These are phyloP conservation scores for Plectus sambesii DNA, from an alignment of 1,140 invertebrate species.

Conservation along the genomic window DNA sequence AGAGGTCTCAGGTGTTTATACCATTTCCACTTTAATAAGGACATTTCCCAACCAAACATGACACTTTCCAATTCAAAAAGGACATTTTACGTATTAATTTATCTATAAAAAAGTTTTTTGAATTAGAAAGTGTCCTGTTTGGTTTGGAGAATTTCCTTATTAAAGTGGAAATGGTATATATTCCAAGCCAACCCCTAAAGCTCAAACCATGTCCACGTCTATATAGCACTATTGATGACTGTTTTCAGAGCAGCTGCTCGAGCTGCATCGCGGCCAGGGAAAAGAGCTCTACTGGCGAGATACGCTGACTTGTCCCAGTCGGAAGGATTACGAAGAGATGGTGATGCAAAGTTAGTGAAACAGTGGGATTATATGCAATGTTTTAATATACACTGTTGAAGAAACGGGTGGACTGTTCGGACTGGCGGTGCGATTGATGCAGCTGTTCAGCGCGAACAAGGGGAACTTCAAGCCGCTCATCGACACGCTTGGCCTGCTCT, in stretches of 20 bases:
- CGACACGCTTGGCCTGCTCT: slow-evolving; percentile 70
- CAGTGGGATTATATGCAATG: neutral
- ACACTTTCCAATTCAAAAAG: too few species aligned
- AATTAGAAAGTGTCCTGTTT: too few species aligned
- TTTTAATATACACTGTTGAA: slow-evolving; percentile 47
- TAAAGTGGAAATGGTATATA: too few species aligned
- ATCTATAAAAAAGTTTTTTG: slow-evolving; percentile 16
- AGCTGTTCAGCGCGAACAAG: slow-evolving; percentile 63
- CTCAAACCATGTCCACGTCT: too few species aligned
- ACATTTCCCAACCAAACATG: too few species aligned
- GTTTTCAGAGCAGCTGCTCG: slow-evolving; percentile 78
- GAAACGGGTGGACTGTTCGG: slow-evolving; percentile 92
- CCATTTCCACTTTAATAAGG: too few species aligned
- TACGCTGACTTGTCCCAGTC: slow-evolving; percentile 78
- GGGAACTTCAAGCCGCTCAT: slow-evolving; percentile 69
- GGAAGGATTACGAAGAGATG: slow-evolving; percentile 83
- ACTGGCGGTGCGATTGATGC: slow-evolving; percentile 81
- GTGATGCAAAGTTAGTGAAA: slow-evolving; percentile 65
- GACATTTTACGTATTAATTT: too few species aligned
- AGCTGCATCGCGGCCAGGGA: slow-evolving; percentile 85
- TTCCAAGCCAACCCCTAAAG: too few species aligned
- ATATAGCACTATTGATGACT: too few species aligned
- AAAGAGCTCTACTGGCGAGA: slow-evolving; percentile 98
- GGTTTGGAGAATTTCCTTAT: too few species aligned
- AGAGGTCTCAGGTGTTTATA: too few species aligned